phyloP scores from a whole-genome alignment of 2,113 vertebrate genomes.

The Oplegnathus fasciatus region DNA sequence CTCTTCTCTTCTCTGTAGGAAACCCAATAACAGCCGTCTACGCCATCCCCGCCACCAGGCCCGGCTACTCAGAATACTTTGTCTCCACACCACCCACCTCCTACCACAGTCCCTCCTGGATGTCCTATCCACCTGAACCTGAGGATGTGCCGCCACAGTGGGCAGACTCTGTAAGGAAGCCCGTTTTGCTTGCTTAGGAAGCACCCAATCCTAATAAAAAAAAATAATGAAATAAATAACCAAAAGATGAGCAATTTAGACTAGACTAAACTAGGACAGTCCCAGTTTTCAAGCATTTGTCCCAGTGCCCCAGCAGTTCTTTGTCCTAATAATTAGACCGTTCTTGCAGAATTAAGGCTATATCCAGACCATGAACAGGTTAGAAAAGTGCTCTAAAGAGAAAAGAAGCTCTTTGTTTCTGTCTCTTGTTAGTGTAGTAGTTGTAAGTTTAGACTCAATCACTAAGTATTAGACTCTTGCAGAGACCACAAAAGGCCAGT shows the following conservation, averaged over 20 bases:
- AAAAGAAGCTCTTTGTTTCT: neutral
- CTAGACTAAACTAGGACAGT: constrained; percentile 7
- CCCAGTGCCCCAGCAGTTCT: neutral
- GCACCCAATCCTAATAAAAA: neutral
- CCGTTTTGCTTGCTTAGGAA: neutral
- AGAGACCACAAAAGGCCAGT: neutral
- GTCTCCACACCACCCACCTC: constrained; percentile 93
- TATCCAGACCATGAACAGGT: neutral
- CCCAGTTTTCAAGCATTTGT: constrained; percentile 2
- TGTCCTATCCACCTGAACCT: constrained; percentile 94
- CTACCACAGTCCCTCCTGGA: constrained; percentile 96
- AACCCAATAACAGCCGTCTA: constrained; percentile 97
- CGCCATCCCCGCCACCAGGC: constrained; percentile 93
- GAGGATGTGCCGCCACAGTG: constrained; percentile 93
- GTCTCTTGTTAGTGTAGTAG: neutral
- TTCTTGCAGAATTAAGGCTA: neutral
- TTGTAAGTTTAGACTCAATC: neutral
- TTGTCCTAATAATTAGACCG: neutral
- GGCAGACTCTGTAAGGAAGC: constrained; percentile 93
- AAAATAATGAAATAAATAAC: neutral
- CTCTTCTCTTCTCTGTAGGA: constrained; percentile 82
- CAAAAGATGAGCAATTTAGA: neutral
- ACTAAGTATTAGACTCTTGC: neutral
- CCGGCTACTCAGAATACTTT: constrained; percentile 94
- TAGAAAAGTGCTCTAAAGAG: neutral